Base-by-base conservation (phyloP, 2,113 vertebrate species). In the Microcebus murinus region DNA sequence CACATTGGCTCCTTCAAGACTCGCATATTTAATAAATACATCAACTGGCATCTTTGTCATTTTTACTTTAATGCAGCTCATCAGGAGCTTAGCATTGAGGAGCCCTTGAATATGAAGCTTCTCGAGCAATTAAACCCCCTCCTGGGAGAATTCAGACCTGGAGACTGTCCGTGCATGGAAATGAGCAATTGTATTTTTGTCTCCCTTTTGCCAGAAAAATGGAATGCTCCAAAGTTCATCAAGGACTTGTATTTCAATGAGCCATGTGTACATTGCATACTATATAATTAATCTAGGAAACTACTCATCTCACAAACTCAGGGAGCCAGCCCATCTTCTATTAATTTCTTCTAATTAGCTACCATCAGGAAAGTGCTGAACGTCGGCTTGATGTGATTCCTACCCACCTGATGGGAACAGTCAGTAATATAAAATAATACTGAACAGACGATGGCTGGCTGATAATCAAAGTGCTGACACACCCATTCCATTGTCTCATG, bases 41-140 rank as follows among this genome's bases (percentile, higher is more conserved):
- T 98, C 98, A 97, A 96, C 92, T 70, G 97, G 91, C 91, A 97
- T 98, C 98, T 95, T 77, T 95, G 96, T 97, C 97, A 98, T 97
- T 98, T 98, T 97, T 98, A 97, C 92, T 97, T 76, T 84, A 98
- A 98, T 90, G 83, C 93, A 95, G 93, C 95, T 93, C 94, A 81
- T 98, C 98, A 94, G 98, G 98, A 98, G 97, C 97, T 98, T 97
- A 97, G 97, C 98, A 93, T 94, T 96, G 98, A 98, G 98, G 97
- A 98, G 98, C 97, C 98, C 98, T 98, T 98, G 97, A 98, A 96
- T 98, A 94, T 98, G 98, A 98, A 98, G 98, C 98, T 98, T 98
- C 98, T 83, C 97, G 98, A 98, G 98, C 97, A 98, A 98, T 98
- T 99, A 98, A 98, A 97, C 94, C 97, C 97, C 95, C 97, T 98